phyloP scores from a whole-genome alignment of 53 echinoderm and acorn worm genomes.

The Paracentrotus lividus region DNA sequence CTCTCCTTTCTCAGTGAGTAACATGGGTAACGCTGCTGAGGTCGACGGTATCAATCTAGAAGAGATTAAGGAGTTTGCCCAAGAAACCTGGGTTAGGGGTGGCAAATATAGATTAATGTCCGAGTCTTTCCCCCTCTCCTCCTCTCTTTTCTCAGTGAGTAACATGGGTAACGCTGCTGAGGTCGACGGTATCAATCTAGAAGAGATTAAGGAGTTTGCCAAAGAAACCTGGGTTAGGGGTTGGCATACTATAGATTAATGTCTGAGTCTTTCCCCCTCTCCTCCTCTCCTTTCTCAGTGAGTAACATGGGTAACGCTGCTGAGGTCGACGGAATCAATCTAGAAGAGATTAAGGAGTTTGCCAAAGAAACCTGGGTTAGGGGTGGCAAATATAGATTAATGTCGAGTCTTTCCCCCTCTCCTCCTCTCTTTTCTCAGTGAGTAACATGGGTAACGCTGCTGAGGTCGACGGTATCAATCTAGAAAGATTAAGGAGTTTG shows the following conservation, averaged over 20 bases:
- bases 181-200: constrained; percentile 97
- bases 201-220: constrained; percentile 99
- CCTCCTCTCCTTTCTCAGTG: constrained; percentile 70
- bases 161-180: constrained; percentile 93
- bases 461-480: constrained; percentile 97
- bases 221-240: constrained; percentile 96
- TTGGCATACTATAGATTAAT: constrained; percentile 93
- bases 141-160: constrained; percentile 80
- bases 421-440: constrained; percentile 71
- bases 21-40: constrained; percentile 92
- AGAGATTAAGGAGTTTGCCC: constrained; percentile 99
- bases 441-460: constrained; percentile 94
- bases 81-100: no score
- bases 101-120: no score
- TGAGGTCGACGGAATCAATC: constrained; percentile 97
- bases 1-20: constrained; percentile 83
- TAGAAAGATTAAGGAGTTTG: constrained; percentile 99
- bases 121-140: constrained; percentile 42
- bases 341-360: constrained; percentile 99
- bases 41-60: constrained; percentile 98
- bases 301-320: constrained; percentile 94
- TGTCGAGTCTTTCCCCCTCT: no score
- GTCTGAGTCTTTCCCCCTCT: constrained; percentile 98
- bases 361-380: constrained; percentile 98
- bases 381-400: no score